Evolutionary conservation across 2,797 vertebrate species (phyloP), one percentile per base, ranked within the genome.

Genomic region (Spatula versicolor): DNA sequence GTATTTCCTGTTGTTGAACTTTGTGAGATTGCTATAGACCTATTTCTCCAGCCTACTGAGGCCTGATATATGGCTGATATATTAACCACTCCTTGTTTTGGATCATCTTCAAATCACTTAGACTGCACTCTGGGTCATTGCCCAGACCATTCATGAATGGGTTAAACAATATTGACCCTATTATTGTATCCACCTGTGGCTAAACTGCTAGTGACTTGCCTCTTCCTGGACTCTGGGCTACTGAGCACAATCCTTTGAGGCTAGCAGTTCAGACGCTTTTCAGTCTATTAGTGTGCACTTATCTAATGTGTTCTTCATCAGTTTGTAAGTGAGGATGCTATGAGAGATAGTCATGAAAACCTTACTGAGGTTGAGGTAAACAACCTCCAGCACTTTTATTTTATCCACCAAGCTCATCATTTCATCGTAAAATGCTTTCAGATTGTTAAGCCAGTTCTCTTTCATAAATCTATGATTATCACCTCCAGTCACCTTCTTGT

Each of bases 21-120:
- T 30, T 16, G 13, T 26, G 15, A 66, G 13, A 5, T 56, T 73
- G 10, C 11, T 46, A 1, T 59, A 82, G n/a, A 48, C 0, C 0
- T 26, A 16, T 26, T 69, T 30, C 13, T 84, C 25, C 46, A 54
- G 25, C 12, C 10, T 54, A 5, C 33, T n/a, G 20, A 86, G 30
- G 7, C 1, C 7, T n/a, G n/a, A n/a, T n/a, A n/a, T n/a, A 66
- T 56, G 9, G 6, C 30, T 52, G 26, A 25, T 50, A 0, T 30
- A 43, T 39, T 22, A 68, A 56, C 4, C 9, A 21, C 6, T 67
- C 5, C 17, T 6, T 48, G 11, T 6, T 63, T 72, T 64, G 6
- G 31, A 22, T 75, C 2, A 20, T 63, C 22, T 50, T 75, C 41
- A 85, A 22, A 41, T 56, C 75, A 56, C 20, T 55, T 20, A 58